Conservation (phyloP, 2,888 invertebrate genomes). For the Candidula unifasciata region DNA sequence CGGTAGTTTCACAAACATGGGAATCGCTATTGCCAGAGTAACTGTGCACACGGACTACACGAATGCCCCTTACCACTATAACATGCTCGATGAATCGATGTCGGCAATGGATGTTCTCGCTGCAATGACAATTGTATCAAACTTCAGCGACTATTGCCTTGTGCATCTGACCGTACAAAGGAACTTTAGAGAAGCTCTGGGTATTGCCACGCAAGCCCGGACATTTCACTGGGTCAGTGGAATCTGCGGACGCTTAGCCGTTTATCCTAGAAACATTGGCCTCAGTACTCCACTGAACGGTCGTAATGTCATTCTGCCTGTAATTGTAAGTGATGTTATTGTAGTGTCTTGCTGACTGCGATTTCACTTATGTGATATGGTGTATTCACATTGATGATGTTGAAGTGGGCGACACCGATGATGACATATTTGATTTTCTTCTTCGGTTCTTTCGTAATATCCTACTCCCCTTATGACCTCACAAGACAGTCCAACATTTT, state of each 20-base stretch:
- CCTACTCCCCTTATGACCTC: no score
- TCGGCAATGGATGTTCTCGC: background rate
- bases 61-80: background rate
- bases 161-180: slow-evolving; percentile 32
- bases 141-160: slow-evolving; percentile 11
- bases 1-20: background rate
- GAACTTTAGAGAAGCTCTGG: background rate
- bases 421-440: no score
- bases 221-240: slow-evolving; percentile 2
- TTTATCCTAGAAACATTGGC: background rate
- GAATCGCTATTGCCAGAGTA: background rate
- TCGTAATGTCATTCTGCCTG: background rate
- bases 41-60: slow-evolving; percentile 12
- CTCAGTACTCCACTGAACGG: background rate
- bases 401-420: no score
- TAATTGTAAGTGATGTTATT: background rate
- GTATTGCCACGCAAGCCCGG: background rate
- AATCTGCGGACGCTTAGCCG: background rate
- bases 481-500: no score
- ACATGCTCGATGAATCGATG: background rate
- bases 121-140: background rate
- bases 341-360: no score
- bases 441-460: no score
- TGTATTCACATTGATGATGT: no score
- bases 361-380: no score